phyloP scores from a whole-genome alignment of 2,113 vertebrate species.

The Myiagra hebetior region DNA sequence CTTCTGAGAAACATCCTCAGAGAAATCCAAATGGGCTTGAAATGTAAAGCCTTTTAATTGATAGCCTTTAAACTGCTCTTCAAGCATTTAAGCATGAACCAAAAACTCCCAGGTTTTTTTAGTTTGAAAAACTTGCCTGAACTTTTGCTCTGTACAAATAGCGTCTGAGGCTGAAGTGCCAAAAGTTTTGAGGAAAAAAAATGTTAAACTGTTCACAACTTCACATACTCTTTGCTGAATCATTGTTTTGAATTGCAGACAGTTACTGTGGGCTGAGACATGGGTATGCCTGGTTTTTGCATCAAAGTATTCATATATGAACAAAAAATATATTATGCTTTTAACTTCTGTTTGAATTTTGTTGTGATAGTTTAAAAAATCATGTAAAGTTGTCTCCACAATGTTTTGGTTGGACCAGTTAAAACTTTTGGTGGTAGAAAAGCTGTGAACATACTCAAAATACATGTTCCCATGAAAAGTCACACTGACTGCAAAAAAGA shows the following conservation, averaged over 20 bases:
- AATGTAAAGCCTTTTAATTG: background rate
- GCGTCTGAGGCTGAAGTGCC: background rate
- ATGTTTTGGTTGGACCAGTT: background rate
- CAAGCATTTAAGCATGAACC: background rate
- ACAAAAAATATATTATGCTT: background rate
- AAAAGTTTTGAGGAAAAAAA: constrained; percentile 20
- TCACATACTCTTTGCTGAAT: constrained; percentile 14
- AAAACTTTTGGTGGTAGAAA: background rate
- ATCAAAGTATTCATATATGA: background rate
- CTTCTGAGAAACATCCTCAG: background rate
- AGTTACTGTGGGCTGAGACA: background rate
- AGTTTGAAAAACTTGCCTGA: background rate
- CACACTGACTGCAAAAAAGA: background rate
- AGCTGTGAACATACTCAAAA: background rate
- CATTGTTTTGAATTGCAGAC: constrained; percentile 38
- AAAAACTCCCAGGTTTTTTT: background rate
- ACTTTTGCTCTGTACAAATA: constrained; percentile 17
- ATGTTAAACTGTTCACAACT: constrained; percentile 23
- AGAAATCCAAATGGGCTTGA: background rate
- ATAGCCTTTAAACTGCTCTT: background rate
- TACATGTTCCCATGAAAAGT: background rate
- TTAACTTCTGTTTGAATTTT: background rate
- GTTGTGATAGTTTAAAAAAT: background rate
- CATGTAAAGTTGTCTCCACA: background rate
- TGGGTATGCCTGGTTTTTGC: background rate